These are phyloP conservation scores for Dastarcus helophoroides DNA, from an alignment of 2,888 invertebrate species.

Conservation along the genomic window DNA sequence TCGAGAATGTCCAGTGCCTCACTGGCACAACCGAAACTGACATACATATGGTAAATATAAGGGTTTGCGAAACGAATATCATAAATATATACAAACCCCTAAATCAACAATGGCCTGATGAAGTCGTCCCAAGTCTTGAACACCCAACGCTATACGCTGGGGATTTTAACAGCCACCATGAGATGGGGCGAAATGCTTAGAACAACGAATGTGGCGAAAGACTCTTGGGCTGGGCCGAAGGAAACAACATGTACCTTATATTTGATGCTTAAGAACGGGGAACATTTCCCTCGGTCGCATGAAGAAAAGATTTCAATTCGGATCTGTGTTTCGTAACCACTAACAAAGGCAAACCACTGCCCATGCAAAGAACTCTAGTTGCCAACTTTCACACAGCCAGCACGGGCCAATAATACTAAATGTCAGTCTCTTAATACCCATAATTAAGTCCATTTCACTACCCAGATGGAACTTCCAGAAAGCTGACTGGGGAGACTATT, in stretches of 20 bases:
- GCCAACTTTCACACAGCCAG: conserved; percentile 8
- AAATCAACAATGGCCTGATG: too few species aligned
- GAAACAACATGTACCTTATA: not conserved
- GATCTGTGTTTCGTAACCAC: conserved; percentile 4
- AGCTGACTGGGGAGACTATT: conserved; percentile 3
- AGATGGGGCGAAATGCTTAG: not conserved
- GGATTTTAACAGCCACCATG: conserved; percentile 6
- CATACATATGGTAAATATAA: too few species aligned
- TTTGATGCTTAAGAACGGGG: not conserved
- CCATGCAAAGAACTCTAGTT: not conserved
- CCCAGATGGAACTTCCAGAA: conserved; percentile 6
- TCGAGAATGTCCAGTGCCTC: too few species aligned
- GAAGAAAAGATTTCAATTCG: not conserved
- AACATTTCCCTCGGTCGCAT: conserved; percentile 1
- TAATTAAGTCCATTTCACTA: too few species aligned
- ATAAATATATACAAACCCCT: too few species aligned
- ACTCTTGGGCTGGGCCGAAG: conserved; percentile 4
- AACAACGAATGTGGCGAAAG: not conserved
- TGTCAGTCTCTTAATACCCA: conserved; percentile 2
- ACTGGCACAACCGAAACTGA: too few species aligned
- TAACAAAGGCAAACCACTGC: too few species aligned
- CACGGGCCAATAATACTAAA: conserved; percentile 5
- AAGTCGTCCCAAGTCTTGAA: too few species aligned
- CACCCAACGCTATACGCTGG: not conserved
- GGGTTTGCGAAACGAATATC: too few species aligned